Percentiles rank a stretch among this genome's conserved stretches.
Evolutionary conservation across 2,888 invertebrate genomes (phyloP).

Genomic region (Leucophenga maculata): DNA sequence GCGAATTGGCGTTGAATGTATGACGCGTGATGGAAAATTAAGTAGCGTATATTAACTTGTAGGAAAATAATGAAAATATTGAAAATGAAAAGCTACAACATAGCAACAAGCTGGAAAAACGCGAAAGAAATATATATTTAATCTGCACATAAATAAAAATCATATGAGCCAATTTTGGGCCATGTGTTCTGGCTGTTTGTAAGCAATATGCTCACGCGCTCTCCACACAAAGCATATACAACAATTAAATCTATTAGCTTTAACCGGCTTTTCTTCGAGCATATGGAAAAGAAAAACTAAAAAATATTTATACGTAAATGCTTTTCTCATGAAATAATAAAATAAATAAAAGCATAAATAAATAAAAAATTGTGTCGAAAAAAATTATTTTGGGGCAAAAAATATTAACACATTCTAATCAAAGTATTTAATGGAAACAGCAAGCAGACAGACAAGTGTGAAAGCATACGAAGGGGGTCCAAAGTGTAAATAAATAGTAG

Average conservation of each 20-base stretch:
- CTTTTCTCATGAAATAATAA: not conserved
- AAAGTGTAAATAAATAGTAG: no score
- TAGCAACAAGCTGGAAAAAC: conserved; percentile 12
- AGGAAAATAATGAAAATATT: no score
- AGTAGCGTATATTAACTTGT: not conserved
- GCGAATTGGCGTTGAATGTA: not conserved
- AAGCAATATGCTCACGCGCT: no score
- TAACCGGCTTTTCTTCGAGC: no score
- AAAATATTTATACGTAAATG: not conserved
- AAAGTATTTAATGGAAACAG: no score
- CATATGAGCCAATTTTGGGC: conserved; percentile 2
- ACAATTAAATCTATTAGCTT: no score
- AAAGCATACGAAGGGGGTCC: no score
- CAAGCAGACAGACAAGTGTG: no score
- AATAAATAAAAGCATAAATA: not conserved
- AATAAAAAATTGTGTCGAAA: not conserved
- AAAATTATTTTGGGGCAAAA: no score
- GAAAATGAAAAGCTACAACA: no score
- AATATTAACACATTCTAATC: no score
- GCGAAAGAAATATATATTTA: conserved; percentile 27
- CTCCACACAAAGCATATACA: no score
- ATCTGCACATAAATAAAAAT: conserved; percentile 7
- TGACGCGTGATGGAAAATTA: conserved; percentile 16
- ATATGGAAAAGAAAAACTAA: not conserved
- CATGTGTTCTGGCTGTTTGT: not conserved